Evolutionary conservation across 2,888 invertebrate species (phyloP).

Genomic region (Leptopterna dolabrata): DNA sequence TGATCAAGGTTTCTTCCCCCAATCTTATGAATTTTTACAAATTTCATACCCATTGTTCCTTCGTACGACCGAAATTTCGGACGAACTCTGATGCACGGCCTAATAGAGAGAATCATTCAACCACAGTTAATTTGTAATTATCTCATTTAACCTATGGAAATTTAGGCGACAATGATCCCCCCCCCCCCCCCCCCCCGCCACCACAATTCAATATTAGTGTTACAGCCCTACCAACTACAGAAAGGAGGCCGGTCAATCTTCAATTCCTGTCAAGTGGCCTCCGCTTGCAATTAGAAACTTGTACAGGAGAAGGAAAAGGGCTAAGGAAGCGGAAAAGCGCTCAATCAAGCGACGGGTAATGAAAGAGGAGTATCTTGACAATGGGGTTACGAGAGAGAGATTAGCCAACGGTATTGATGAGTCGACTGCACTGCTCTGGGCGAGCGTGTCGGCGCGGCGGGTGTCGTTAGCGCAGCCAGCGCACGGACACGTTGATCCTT

Average conservation of each 20-base stretch:
- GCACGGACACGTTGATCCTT: slow-evolving; percentile 10
- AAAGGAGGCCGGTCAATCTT: neutral
- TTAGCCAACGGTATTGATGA: slow-evolving; percentile 21
- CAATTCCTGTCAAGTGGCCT: neutral
- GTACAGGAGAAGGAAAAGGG: neutral
- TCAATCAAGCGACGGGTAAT: slow-evolving; percentile 32
- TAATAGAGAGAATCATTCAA: too few relatives aligned
- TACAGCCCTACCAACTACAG: too few relatives aligned
- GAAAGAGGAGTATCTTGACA: slow-evolving; percentile 36
- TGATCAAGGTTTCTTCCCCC: too few relatives aligned
- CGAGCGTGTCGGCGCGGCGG: neutral
- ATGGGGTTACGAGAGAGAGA: slow-evolving; percentile 30
- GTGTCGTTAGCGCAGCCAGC: neutral
- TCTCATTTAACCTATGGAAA: too few relatives aligned
- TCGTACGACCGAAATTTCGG: too few relatives aligned
- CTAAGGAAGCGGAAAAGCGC: slow-evolving; percentile 23
- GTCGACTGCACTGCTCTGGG: neutral
- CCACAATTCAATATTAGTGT: too few relatives aligned
- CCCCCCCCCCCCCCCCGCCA: too few relatives aligned
- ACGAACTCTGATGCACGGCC: too few relatives aligned
- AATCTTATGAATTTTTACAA: too few relatives aligned
- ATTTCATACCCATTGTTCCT: too few relatives aligned
- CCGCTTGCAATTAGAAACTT: neutral
- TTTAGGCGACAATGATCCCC: too few relatives aligned
- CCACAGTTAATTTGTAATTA: too few relatives aligned